phyloP scores from a whole-genome alignment of 1,140 invertebrate genomes.

The Drosophila pallidifrons region DNA sequence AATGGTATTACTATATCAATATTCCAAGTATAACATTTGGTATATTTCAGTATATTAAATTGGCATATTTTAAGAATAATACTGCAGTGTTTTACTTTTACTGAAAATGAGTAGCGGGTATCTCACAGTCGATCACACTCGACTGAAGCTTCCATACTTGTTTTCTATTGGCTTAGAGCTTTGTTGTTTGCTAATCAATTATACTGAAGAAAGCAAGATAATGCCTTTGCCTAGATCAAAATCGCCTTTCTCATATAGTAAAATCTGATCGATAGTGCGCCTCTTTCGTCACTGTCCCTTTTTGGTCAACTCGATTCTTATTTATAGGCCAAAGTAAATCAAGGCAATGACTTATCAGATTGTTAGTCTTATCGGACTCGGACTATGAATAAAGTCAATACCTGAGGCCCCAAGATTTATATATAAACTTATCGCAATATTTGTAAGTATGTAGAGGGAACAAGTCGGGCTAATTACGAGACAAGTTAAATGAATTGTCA shows the following conservation, averaged over 20 bases:
- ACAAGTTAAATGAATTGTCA: conserved; percentile 43
- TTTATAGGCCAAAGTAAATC: conserved; percentile 36
- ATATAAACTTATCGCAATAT: conserved; percentile 1
- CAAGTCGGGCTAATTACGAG: conserved; percentile 36
- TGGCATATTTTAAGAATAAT: too few species aligned
- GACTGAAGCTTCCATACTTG: too few species aligned
- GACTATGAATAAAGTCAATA: conserved; percentile 42
- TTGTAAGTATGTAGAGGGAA: neutral
- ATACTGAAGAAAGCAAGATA: conserved; percentile 11
- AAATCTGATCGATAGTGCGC: conserved; percentile 16
- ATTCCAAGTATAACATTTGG: too few species aligned
- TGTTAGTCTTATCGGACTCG: conserved; percentile 36
- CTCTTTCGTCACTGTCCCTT: neutral
- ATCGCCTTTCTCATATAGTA: neutral
- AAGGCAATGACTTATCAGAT: conserved; percentile 40
- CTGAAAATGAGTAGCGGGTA: too few species aligned
- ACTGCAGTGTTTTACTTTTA: too few species aligned
- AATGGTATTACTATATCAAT: too few species aligned
- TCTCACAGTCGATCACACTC: too few species aligned
- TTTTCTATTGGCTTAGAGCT: neutral
- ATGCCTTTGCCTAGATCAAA: neutral
- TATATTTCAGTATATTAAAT: too few species aligned
- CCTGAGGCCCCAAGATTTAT: conserved; percentile 43
- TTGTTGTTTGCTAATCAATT: conserved; percentile 22
- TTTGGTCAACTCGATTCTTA: conserved; percentile 13